phyloP scores from a whole-genome alignment of 2,888 invertebrate genomes.

The Craniophora ligustri region DNA sequence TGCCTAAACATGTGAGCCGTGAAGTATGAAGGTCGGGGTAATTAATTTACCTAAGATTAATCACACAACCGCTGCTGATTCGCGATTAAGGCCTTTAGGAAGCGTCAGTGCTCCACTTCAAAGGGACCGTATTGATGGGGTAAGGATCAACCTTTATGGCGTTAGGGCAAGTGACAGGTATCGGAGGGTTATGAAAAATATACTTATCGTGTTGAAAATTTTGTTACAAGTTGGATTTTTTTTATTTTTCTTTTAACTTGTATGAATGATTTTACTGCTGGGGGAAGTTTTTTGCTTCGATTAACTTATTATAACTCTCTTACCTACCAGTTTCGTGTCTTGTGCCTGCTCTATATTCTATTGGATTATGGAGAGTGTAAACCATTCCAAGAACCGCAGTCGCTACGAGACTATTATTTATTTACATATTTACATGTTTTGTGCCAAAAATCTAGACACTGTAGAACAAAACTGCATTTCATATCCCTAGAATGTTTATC shows the following conservation, averaged over 20 bases:
- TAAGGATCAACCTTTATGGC: slow-evolving; percentile 27
- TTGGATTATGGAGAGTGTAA: too few relatives aligned
- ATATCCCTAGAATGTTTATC: background rate
- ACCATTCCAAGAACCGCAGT: too few relatives aligned
- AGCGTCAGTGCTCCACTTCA: slow-evolving; percentile 46
- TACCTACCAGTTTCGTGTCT: background rate
- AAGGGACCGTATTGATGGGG: slow-evolving; percentile 36
- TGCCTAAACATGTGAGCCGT: slow-evolving; percentile 75
- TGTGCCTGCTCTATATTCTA: too few relatives aligned
- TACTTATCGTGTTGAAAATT: background rate
- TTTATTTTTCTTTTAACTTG: too few relatives aligned
- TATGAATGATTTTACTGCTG: too few relatives aligned
- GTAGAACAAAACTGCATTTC: background rate
- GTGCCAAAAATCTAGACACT: too few relatives aligned
- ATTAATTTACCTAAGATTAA: slow-evolving; percentile 81
- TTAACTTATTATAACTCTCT: too few relatives aligned
- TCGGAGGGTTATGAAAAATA: background rate
- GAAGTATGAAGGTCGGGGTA: slow-evolving; percentile 78
- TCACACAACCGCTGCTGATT: slow-evolving; percentile 69
- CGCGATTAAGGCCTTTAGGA: slow-evolving; percentile 58
- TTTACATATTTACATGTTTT: too few relatives aligned
- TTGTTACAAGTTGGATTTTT: background rate
- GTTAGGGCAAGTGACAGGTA: background rate
- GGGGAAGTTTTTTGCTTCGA: too few relatives aligned
- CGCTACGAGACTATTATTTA: too few relatives aligned